phyloP scores from a whole-genome alignment of 2,113 vertebrate genomes.

The Origma solitaria region DNA sequence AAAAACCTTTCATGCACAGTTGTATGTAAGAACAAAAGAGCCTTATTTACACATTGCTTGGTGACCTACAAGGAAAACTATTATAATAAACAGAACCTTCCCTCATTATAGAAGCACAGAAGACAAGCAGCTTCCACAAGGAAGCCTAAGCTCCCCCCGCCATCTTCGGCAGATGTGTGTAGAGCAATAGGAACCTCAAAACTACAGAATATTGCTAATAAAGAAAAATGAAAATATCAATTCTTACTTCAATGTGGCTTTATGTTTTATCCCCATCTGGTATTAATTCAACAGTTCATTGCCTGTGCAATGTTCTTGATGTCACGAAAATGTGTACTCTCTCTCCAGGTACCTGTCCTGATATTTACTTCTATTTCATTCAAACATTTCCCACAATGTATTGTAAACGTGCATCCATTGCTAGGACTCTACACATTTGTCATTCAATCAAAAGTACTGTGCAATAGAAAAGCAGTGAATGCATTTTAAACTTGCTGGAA shows the following conservation, averaged over 20 bases:
- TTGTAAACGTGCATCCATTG: background rate
- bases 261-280: background rate
- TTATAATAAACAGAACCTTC: background rate
- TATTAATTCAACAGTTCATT: background rate
- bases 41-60: background rate
- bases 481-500: background rate
- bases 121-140: background rate
- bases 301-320: background rate
- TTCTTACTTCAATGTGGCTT: background rate
- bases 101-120: background rate
- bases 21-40: background rate
- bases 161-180: background rate
- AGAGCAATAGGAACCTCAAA: background rate
- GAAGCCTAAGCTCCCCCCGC: rapidly evolving
- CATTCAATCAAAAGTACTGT: background rate
- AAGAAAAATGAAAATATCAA: background rate
- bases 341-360: background rate
- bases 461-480: background rate
- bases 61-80: background rate
- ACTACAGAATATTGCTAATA: background rate
- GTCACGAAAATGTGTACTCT: background rate
- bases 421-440: background rate
- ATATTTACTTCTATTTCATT: background rate
- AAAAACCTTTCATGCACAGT: background rate
- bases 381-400: background rate